Evolutionary conservation across 2,113 vertebrate species (phyloP), one percentile per base, ranked within the genome.

Genomic region (Gymnogyps californianus): DNA sequence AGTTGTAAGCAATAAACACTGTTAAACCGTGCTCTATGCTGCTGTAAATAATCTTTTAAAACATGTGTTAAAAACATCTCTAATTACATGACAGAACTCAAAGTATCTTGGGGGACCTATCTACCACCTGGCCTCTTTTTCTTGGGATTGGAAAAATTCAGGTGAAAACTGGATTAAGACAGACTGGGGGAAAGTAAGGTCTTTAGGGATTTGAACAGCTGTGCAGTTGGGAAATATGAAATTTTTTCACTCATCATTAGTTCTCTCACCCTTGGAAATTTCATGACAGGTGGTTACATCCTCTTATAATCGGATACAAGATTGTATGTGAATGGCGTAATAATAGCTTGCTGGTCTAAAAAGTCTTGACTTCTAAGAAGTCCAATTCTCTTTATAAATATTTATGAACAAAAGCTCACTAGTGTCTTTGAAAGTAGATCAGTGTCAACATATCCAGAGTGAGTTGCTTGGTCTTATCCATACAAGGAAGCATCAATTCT

Each of bases 41-140:
- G 54, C 65, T 96, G n/a, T 82, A 77, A 97, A 93, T 87, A 97
- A 90, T 86, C 11, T 86, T 80, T 92, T 74, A 74, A 94, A 98
- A 87, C 22, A 71, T 49, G n/a, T 77, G 55, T 86, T 94, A 86
- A 96, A 97, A 91, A 17, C 34, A 77, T 42, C 42, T 89, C 13
- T 93, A 95, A 95, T 96, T 95, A 58, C 31, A 93, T 80, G 61
- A 95, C 79, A 97, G 40, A 94, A 36, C 38, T 83, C 42, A 79
- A 96, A 81, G 47, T 51, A 15, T 89, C 75, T 87, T 96, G 83
- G 26, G n/a, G 69, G 62, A 96, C 55, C 54, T 59, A 89, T 96
- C 76, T 77, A 89, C 85, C 92, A 97, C 86, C 97, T 97, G 95
- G 88, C 64, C 86, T 97, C 70, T 52, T 94, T 89, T 91, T 42